Evolutionary conservation across 2,113 vertebrate species (phyloP), one percentile per base, ranked within the genome.

Genomic region (Arvicanthis niloticus): DNA sequence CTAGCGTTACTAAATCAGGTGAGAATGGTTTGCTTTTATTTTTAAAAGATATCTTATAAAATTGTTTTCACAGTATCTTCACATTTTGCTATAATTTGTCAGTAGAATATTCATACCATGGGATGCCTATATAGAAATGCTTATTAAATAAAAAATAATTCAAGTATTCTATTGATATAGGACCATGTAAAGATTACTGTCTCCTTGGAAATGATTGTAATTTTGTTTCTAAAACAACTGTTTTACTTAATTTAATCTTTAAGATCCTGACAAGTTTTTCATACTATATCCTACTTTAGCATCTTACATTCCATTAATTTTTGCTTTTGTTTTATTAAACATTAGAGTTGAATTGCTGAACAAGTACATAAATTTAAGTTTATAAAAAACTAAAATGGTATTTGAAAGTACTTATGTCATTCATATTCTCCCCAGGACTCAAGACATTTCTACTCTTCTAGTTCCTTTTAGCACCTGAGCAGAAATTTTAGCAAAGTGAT

Each of bases 41-140:
- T 92, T 22, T 89, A n/a, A 29, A 90, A 78, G 2, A 80, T 85
- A 68, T 24, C 92, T 45, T 65, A 85, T 45, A 85, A 85, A 85
- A 62, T 85, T 86, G 2, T 5, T 31, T 65, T 42, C 10, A 45
- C 7, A 21, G 16, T n/a, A 22, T 34, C 4, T 48, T 67, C 1
- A 86, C 6, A 17, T 67, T 91, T 91, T 86, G 0, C 88, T 81
- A 72, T 26, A 65, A 84, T 87, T 84, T 8, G 78, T 31, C 42
- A 89, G 26, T 76, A 45, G 82, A 87, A 84, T 11, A 22, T 58
- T 56, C 21, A 4, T 29, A 11, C 8, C 10, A 62, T 2, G 4
- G 51, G 11, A 70, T 48, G 76, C 86, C 26, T 68, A 92, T 72
- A 42, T 56, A 78, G 16, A 12, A 51, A 85, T 88, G 3, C 11